Evolutionary conservation across 2,113 vertebrate species (phyloP).

Genomic region (Motacilla alba): DNA sequence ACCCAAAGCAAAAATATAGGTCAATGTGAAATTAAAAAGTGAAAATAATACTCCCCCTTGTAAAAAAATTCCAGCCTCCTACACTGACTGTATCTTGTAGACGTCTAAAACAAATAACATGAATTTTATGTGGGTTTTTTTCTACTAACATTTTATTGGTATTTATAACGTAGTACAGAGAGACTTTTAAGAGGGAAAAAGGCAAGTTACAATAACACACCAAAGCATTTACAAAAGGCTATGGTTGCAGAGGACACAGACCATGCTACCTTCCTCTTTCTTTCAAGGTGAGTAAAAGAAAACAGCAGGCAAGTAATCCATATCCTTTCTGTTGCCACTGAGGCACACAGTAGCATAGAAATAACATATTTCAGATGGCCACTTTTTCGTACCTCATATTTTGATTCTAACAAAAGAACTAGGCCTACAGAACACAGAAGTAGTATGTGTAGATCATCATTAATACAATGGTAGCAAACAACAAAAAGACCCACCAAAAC

Average conservation of each 20-base stretch:
- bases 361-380: neutral
- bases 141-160: conserved; percentile 52
- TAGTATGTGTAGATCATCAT: neutral
- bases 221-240: conserved; percentile 17
- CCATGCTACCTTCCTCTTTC: neutral
- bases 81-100: conserved; percentile 23
- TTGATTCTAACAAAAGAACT: neutral
- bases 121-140: conserved; percentile 46
- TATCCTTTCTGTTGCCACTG: neutral
- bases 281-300: neutral
- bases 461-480: neutral
- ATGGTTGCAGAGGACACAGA: neutral
- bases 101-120: conserved; percentile 61
- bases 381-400: neutral
- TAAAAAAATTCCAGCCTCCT: conserved; percentile 54
- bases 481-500: neutral
- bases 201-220: conserved; percentile 40
- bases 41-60: conserved; percentile 56
- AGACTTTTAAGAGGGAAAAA: conserved; percentile 49
- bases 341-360: neutral
- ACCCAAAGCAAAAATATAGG: conserved; percentile 61
- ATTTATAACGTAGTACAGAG: conserved; percentile 57
- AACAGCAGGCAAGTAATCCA: neutral
- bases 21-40: conserved; percentile 68
- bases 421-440: neutral